Evolutionary conservation across 2,888 invertebrate genomes (phyloP), one percentile per base, ranked within the genome.

Genomic region (Heteromyza rotundicornis): DNA sequence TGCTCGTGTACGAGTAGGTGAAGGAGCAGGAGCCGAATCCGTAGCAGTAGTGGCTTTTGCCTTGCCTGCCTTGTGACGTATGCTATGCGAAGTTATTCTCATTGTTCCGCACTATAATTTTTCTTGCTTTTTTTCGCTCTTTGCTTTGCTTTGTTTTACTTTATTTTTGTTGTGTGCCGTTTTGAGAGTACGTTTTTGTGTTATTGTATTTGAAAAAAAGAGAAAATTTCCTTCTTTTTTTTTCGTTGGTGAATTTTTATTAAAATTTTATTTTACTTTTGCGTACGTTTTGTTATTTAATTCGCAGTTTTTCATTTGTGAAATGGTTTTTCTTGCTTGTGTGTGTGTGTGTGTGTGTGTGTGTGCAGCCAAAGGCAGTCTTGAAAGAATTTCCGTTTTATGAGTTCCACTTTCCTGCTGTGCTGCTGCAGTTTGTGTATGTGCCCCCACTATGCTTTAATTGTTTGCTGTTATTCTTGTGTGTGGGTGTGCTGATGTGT

Each of bases 71-170:
- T 69, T 71, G 59, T 62, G 69, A 70, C 71, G 72, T 73, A 72
- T 78, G 71, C 74, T 72, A 64, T 60, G 69, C 65, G 75, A 70
- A 74, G 77, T 68, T 64, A 71, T 70, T 71, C 69, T 71, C 77
- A 78, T 77, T 78, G 76, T 77, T 70, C 60, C 62, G 63, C 65
- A 52, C 55, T 35, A 36, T 1, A 20, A 14, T 2, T 24, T 22
- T 17, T n/a, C n/a, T 23, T 24, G 22, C 14, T 19, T 51, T 24
- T 51, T 51, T 19, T 24, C 24, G 24, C 2, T 27, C 27, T 55
- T 27, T 35, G 1, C 5, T 7, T 32, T 12, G n/a, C n/a, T 36
- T 7, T 7, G 2, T 24, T 56, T 27, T 56, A 22, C 24, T 55
- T 44, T 56, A 23, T 50, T 40, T 1, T 58, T 24, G 51, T 16